These are phyloP conservation scores for Apis florea DNA, from an alignment of 1,140 invertebrate genomes.

Conservation along the genomic window DNA sequence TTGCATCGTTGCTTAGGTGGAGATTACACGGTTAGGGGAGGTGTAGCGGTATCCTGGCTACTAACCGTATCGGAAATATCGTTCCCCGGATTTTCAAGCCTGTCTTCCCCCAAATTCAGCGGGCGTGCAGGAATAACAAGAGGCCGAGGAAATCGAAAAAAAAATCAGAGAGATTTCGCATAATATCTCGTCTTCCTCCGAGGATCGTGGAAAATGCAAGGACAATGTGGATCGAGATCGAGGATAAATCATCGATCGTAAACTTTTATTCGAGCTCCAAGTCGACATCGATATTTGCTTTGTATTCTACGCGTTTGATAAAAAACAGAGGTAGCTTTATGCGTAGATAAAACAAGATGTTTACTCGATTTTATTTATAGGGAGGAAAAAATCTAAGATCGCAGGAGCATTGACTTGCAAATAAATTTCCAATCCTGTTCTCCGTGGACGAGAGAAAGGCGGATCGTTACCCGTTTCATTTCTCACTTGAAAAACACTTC, in stretches of 20 bases:
- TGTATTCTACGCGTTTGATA: too few relatives aligned
- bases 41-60: conserved; percentile 16
- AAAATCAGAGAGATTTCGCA: conserved; percentile 20
- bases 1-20: conserved; percentile 28
- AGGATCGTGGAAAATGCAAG: not conserved
- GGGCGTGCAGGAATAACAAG: conserved; percentile 17
- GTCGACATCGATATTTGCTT: too few relatives aligned
- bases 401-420: conserved; percentile 28
- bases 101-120: conserved; percentile 6
- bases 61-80: conserved; percentile 64
- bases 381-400: too few relatives aligned
- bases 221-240: conserved; percentile 17
- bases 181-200: conserved; percentile 1
- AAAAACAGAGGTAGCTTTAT: not conserved
- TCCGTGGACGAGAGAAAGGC: not conserved
- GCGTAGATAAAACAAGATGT: not conserved
- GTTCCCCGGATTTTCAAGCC: conserved; percentile 41
- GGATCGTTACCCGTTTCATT: conserved; percentile 34
- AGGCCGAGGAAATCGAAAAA: conserved; percentile 46
- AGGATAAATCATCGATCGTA: not conserved
- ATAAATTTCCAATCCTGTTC: conserved; percentile 4
- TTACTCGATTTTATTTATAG: not conserved
- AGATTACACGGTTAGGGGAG: conserved; percentile 51
- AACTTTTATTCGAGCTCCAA: too few relatives aligned
- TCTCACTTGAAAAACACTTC: conserved; percentile 17